These are phyloP conservation scores for Micrastur ruficollis DNA, from an alignment of 2,797 vertebrate genomes.

Conservation along the genomic window DNA sequence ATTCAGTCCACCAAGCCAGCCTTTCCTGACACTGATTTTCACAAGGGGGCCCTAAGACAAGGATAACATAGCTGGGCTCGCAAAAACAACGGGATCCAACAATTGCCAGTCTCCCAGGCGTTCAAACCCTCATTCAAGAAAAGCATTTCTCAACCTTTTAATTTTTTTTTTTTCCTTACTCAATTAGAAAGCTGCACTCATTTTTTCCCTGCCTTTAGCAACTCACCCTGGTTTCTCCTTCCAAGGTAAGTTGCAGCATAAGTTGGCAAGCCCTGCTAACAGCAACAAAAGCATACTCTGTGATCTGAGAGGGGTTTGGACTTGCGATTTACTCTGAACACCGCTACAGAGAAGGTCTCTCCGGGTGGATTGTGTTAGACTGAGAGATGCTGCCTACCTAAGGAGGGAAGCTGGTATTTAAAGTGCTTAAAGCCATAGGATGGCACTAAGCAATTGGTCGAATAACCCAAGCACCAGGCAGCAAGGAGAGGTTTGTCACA, in stretches of 20 bases:
- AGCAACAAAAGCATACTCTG: neutral
- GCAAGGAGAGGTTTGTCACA: neutral
- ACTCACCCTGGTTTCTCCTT: neutral
- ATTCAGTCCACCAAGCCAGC: neutral
- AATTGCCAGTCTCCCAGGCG: neutral
- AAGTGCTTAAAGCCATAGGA: neutral
- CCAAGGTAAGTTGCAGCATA: constrained; percentile 21
- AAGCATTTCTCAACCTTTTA: neutral
- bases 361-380: neutral
- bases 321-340: neutral
- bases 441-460: neutral
- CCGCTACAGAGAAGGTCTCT: neutral
- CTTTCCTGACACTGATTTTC: neutral
- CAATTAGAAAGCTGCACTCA: neutral
- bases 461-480: neutral
- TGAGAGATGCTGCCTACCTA: neutral
- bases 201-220: constrained; percentile 11
- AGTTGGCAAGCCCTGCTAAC: neutral
- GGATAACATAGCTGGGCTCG: neutral
- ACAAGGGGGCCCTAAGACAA: neutral
- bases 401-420: neutral
- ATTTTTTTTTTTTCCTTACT: neutral
- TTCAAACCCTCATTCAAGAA: neutral
- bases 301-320: neutral
- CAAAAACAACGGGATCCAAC: neutral